Evolutionary conservation across 2,113 vertebrate species (phyloP), one percentile per base, ranked within the genome.

Genomic region (Pelusios castaneus): DNA sequence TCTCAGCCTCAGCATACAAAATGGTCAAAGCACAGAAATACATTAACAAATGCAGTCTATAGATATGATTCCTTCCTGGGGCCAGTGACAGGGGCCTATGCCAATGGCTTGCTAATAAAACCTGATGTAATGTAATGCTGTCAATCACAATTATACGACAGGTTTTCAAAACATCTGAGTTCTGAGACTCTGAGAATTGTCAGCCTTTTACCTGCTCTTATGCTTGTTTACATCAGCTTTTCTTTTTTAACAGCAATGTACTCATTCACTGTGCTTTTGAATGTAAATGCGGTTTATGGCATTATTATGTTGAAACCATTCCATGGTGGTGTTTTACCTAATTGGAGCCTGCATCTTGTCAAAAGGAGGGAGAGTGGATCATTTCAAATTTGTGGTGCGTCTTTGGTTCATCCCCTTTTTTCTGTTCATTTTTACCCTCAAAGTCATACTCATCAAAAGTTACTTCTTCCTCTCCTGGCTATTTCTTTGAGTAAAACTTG

Each of bases 91-190:
- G 38, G 49, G 60, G 91, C 94, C 90, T 87, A 31, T 93, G 38
- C 75, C 88, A 91, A 78, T 94, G 41, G 41, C 25, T 70, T 87
- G 51, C 95, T 95, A 82, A 56, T 92, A 45, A 87, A 78, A 89
- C 89, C 54, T 82, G 24, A 6, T 89, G 24, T 92, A 58, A 67
- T 87, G 21, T 89, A 41, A 73, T 85, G 84, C 21, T 82, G 67
- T 89, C 58, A 86, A 88, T 87, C 34, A 67, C 41, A 88, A 73
- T 78, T 70, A 87, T 76, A 90, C 8, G 38, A n/a, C 52, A 63
- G 22, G 75, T 77, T 92, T 93, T 34, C 90, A 1, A 60, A 6
- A 77, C 87, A 34, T 49, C 31, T 60, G 82, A 87, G 78, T 27
- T 80, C 31, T 75, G 73, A 82, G 75, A 78, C 84, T 43, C 45